Conservation (phyloP, 1,140 invertebrate genomes). For the Sitobion miscanthi region DNA sequence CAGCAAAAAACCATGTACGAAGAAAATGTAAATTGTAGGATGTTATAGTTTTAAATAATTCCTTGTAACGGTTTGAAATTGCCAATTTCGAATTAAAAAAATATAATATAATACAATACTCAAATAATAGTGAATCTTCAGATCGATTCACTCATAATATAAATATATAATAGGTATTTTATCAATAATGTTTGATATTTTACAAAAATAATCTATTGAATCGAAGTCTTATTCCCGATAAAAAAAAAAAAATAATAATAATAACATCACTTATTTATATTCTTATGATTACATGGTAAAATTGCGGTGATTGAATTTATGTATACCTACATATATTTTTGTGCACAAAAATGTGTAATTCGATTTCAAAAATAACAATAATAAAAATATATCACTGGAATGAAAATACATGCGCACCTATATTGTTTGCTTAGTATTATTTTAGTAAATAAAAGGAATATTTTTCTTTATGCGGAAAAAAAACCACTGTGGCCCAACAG, state of each 20-base stretch:
- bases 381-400: background rate
- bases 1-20: background rate
- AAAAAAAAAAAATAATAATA: background rate
- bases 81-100: background rate
- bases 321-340: background rate
- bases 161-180: background rate
- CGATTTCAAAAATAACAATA: slow-evolving; percentile 6
- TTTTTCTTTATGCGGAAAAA: background rate
- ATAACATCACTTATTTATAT: background rate
- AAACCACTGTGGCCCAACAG: background rate
- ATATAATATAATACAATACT: background rate
- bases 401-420: background rate
- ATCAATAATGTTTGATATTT: background rate
- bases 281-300: background rate
- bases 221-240: background rate
- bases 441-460: slow-evolving; percentile 17
- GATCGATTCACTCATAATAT: background rate
- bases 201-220: background rate
- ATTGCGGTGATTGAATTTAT: background rate
- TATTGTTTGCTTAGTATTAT: slow-evolving; percentile 17
- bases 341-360: background rate
- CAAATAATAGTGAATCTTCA: background rate
- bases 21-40: background rate
- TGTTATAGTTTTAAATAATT: background rate
- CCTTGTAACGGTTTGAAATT: background rate